Evolutionary conservation across 2,797 vertebrate genomes (phyloP).

Genomic region (Schizopygopsis pylzovi): DNA sequence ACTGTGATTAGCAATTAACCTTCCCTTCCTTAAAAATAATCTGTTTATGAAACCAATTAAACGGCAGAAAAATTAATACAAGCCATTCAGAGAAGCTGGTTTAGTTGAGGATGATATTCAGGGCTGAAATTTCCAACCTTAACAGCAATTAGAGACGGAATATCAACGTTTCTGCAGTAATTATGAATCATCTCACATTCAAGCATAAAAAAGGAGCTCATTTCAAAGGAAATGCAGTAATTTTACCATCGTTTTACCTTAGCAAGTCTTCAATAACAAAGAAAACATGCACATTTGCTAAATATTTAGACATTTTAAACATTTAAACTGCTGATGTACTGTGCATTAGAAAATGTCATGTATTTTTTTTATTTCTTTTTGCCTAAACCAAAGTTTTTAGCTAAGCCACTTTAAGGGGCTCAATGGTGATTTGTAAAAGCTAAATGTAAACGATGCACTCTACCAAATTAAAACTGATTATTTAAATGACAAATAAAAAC

Average conservation of each 20-base stretch:
- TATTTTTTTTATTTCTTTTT: background rate
- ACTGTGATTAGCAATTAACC: conserved; percentile 82
- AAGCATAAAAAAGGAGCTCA: conserved; percentile 72
- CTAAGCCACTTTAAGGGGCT: conserved; percentile 1
- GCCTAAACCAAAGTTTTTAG: background rate
- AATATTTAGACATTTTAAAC: background rate
- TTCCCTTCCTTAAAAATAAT: conserved; percentile 80
- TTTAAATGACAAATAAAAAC: conserved; percentile 6
- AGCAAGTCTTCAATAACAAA: background rate
- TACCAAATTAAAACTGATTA: conserved; percentile 18
- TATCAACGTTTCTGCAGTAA: conserved; percentile 62
- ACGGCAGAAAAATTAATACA: conserved; percentile 70
- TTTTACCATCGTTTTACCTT: background rate
- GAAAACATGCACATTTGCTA: background rate
- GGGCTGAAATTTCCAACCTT: conserved; percentile 77
- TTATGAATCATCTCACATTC: conserved; percentile 71
- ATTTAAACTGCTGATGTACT: background rate
- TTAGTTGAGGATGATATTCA: conserved; percentile 75
- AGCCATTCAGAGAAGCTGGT: conserved; percentile 76
- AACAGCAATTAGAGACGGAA: conserved; percentile 74
- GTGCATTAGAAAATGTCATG: background rate
- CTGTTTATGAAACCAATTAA: conserved; percentile 87
- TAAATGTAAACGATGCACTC: conserved; percentile 2
- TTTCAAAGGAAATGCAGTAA: conserved; percentile 50
- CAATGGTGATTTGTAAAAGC: conserved; percentile 5